phyloP scores from a whole-genome alignment of 2,113 vertebrate genomes.

The Antechinus flavipes region DNA sequence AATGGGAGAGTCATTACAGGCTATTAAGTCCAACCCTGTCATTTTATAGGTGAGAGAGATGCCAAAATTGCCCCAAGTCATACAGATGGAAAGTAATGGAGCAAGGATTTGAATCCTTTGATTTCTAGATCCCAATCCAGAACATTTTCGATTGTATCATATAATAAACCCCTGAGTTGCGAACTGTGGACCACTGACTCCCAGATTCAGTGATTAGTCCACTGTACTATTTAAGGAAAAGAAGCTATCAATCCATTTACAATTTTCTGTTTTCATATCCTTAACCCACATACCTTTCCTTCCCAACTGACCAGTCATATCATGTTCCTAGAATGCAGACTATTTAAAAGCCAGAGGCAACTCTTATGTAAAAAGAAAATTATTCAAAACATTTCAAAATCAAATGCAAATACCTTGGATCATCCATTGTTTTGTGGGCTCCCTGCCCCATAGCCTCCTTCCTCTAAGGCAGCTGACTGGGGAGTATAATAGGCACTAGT shows the following conservation, averaged over 20 bases:
- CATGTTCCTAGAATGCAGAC: neutral
- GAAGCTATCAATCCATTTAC: neutral
- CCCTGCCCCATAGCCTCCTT: neutral
- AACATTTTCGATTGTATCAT: neutral
- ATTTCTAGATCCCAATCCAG: neutral
- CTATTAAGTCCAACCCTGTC: neutral
- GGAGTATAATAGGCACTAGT: neutral
- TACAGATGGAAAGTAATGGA: neutral
- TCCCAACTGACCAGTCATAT: neutral
- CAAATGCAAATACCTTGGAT: neutral
- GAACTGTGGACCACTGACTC: neutral
- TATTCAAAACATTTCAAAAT: neutral
- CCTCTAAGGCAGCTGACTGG: neutral
- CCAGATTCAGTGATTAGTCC: neutral
- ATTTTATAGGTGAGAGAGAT: neutral
- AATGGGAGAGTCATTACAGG: neutral
- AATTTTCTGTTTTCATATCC: neutral
- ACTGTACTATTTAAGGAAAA: neutral
- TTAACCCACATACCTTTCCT: neutral
- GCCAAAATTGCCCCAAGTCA: neutral
- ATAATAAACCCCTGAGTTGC: neutral
- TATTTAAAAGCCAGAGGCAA: neutral
- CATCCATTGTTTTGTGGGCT: neutral
- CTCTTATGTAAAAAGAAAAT: neutral
- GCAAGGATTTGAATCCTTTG: neutral